phyloP scores from a whole-genome alignment of 2,113 vertebrate genomes.

The Otis tarda region DNA sequence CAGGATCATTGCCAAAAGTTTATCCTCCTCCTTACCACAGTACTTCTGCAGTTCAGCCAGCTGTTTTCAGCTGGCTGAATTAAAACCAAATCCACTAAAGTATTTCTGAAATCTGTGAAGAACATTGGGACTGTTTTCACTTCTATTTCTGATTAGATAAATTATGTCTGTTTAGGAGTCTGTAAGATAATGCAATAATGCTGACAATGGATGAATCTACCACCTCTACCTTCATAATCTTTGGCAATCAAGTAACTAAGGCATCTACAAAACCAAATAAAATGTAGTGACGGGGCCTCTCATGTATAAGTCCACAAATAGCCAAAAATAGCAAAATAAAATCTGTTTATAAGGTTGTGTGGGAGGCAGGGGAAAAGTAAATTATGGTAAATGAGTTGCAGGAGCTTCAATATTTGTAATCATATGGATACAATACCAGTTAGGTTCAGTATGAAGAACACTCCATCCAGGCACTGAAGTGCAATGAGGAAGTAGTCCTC shows the following conservation, averaged over 20 bases:
- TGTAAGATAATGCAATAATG: not conserved
- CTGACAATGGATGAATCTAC: not conserved
- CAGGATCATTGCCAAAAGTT: not conserved
- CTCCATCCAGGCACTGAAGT: not conserved
- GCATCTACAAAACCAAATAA: not conserved
- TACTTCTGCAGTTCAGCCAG: not conserved
- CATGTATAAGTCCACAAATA: not conserved
- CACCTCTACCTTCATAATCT: not conserved
- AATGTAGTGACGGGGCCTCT: not conserved
- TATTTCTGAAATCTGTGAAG: not conserved
- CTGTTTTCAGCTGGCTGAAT: not conserved
- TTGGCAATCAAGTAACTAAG: not conserved
- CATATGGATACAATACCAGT: not conserved
- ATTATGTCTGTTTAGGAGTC: not conserved
- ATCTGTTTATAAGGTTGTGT: not conserved
- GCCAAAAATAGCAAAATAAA: not conserved
- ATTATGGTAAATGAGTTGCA: not conserved
- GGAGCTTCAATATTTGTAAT: not conserved
- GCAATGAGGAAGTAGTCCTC: not conserved
- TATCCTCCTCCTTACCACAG: not conserved
- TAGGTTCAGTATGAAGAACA: not conserved
- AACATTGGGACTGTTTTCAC: not conserved
- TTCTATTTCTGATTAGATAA: not conserved
- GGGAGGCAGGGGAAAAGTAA: rapidly evolving
- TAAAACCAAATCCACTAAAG: not conserved